phyloP scores from a whole-genome alignment of 2,888 invertebrate species.

The Hydraecia micacea region DNA sequence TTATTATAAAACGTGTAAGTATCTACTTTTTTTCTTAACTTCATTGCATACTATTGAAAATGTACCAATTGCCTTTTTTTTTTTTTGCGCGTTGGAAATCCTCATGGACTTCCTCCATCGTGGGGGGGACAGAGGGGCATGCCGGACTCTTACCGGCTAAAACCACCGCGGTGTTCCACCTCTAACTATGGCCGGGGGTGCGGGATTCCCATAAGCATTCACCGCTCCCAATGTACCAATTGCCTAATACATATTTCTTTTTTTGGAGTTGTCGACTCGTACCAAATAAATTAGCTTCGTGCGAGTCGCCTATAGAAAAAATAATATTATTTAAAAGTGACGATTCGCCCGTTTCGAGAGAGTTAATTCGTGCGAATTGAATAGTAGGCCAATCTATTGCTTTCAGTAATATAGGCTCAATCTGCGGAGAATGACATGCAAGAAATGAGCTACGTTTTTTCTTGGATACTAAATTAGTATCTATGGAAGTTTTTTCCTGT shows the following conservation, averaged over 20 bases:
- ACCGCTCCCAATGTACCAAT: not conserved
- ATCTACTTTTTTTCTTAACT: not conserved
- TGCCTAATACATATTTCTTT: too few relatives aligned
- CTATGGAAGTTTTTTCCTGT: conserved; percentile 37
- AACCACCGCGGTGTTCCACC: too few relatives aligned
- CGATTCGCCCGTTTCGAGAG: not conserved
- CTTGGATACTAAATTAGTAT: conserved; percentile 11
- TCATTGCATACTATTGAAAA: not conserved
- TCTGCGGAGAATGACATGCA: conserved; percentile 41
- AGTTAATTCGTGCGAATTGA: not conserved
- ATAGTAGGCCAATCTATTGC: not conserved
- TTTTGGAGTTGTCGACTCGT: not conserved
- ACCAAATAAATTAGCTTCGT: not conserved
- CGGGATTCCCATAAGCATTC: too few relatives aligned
- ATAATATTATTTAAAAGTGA: not conserved
- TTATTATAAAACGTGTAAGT: not conserved
- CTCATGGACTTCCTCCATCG: too few relatives aligned
- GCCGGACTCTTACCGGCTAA: too few relatives aligned
- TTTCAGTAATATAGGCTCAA: conserved; percentile 37
- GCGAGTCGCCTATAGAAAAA: not conserved
- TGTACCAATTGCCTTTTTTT: too few relatives aligned
- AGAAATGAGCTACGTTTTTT: conserved; percentile 36
- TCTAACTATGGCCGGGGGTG: too few relatives aligned
- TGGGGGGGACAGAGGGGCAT: too few relatives aligned
- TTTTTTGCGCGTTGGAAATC: too few relatives aligned